A percentile compares a stretch with the other conserved stretches of the same genome.
Evolutionary conservation across 2,797 vertebrate genomes (phyloP).

Genomic region (Manis crassicaudata): DNA sequence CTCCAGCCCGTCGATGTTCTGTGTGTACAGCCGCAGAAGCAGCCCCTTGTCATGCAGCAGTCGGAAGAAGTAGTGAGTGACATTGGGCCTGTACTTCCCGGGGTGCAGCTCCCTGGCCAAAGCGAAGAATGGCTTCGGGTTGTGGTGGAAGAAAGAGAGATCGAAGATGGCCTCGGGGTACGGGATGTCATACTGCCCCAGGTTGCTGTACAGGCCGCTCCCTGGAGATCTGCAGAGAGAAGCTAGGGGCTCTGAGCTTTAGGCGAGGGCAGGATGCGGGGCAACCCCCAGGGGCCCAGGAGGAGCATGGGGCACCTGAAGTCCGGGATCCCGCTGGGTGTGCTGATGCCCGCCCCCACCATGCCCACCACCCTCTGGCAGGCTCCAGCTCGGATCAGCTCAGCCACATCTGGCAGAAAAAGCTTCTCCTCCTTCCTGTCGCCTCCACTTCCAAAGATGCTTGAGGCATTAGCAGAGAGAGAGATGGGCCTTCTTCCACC

Average conservation of each 20-base stretch:
- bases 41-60: constrained; percentile 93
- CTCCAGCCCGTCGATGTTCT: constrained; percentile 98
- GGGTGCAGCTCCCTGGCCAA: constrained; percentile 95
- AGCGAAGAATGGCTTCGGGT: constrained; percentile 94
- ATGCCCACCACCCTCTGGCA: constrained; percentile 93
- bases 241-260: not conserved
- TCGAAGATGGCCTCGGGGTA: constrained; percentile 99
- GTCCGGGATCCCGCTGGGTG: constrained; percentile 96
- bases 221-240: constrained; percentile 90
- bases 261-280: rapidly evolving
- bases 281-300: rapidly evolving
- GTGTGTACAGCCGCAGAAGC: constrained; percentile 96
- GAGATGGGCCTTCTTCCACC: constrained; percentile 54
- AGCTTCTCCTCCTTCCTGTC: constrained; percentile 71
- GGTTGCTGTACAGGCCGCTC: constrained; percentile 94
- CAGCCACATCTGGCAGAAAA: constrained; percentile 89
- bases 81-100: constrained; percentile 92
- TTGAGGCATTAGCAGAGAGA: not conserved
- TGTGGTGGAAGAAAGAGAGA: constrained; percentile 91
- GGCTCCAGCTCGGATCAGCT: constrained; percentile 83
- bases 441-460: constrained; percentile 77
- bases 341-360: constrained; percentile 97
- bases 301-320: constrained; percentile 89
- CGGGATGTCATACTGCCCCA: constrained; percentile 93
- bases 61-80: constrained; percentile 92